These are phyloP conservation scores for Lagorchestes hirsutus DNA, from an alignment of 2,797 vertebrate species.

Conservation along the genomic window DNA sequence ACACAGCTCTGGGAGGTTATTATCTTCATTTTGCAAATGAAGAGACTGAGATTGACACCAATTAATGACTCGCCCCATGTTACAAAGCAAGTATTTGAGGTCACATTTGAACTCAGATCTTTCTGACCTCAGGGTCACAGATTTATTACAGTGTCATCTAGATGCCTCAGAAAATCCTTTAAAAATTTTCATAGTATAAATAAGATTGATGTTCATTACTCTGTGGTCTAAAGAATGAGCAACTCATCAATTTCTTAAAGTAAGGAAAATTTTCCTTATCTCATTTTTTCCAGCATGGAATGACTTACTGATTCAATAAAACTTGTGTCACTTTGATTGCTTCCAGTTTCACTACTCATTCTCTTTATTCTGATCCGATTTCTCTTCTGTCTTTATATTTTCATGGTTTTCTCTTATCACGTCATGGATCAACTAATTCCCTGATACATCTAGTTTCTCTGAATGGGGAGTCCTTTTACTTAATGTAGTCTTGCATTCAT, in stretches of 20 bases:
- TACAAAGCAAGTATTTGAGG: background rate
- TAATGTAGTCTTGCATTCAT: constrained; percentile 22
- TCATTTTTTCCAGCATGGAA: background rate
- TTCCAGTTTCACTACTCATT: background rate
- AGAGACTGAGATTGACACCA: background rate
- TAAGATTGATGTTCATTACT: background rate
- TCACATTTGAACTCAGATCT: background rate
- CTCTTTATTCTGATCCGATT: background rate
- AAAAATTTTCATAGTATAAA: background rate
- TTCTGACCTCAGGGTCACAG: background rate
- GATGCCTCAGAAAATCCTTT: background rate
- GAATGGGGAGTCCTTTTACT: constrained; percentile 35
- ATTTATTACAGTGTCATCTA: background rate
- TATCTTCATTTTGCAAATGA: background rate
- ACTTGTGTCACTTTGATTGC: background rate
- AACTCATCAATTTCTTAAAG: background rate
- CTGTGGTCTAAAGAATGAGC: background rate
- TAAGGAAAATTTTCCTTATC: background rate
- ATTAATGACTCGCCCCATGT: background rate
- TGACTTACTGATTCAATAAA: constrained; percentile 22
- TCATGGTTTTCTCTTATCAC: constrained; percentile 16
- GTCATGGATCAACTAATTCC: background rate
- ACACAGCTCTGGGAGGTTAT: background rate
- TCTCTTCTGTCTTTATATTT: constrained; percentile 27
- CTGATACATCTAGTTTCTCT: constrained; percentile 19